Percentiles rank a stretch among this genome's conserved stretches.
phyloP scores from a whole-genome alignment of 2,888 invertebrate species.

The Xylota sylvarum region DNA sequence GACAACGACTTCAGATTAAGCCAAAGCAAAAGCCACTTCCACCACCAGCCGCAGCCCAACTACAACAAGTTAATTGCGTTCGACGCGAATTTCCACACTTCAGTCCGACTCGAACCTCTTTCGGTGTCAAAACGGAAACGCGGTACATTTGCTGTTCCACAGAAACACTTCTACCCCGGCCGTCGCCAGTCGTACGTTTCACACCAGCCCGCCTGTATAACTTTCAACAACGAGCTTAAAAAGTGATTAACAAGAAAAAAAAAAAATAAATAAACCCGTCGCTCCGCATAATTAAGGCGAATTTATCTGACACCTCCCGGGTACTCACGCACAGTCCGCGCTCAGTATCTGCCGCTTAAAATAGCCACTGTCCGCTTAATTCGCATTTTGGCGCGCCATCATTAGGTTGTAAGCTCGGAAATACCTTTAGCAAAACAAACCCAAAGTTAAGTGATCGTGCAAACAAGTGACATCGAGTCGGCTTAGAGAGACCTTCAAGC shows the following conservation, averaged over 20 bases:
- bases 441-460: constrained; percentile 8
- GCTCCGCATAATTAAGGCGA: constrained; percentile 15
- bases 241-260: background rate
- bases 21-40: constrained; percentile 48
- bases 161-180: constrained; percentile 8
- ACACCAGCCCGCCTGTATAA: background rate
- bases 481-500: constrained; percentile 7
- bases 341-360: constrained; percentile 23
- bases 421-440: background rate
- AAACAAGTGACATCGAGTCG: background rate
- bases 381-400: constrained; percentile 19
- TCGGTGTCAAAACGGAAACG: constrained; percentile 70
- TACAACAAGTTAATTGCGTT: constrained; percentile 68
- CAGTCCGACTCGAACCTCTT: constrained; percentile 74
- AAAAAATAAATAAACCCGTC: constrained; percentile 24
- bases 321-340: background rate
- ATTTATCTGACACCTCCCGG: constrained; percentile 40
- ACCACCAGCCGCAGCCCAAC: constrained; percentile 29
- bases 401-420: background rate
- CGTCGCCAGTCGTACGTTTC: constrained; percentile 1
- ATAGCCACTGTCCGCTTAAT: constrained; percentile 24
- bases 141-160: constrained; percentile 11
- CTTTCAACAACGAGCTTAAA: background rate
- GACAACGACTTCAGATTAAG: constrained; percentile 11
- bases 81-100: constrained; percentile 71